These are phyloP conservation scores for Sitta europaea DNA, from an alignment of 2,113 vertebrate genomes.

Conservation along the genomic window DNA sequence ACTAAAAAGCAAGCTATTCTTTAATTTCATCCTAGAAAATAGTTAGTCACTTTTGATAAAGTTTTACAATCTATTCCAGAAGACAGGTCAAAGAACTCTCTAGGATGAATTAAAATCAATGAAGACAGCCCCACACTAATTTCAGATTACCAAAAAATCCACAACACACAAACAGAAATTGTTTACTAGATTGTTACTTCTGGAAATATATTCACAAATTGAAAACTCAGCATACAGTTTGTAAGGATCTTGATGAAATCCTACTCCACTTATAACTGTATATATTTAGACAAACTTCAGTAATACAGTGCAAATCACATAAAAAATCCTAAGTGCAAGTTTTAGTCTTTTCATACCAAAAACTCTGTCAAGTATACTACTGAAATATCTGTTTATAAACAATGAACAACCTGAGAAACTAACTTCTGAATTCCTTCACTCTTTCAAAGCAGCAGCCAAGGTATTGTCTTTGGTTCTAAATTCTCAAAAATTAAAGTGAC, in stretches of 20 bases:
- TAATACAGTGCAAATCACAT: background rate
- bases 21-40: background rate
- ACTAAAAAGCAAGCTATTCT: background rate
- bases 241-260: background rate
- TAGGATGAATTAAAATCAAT: background rate
- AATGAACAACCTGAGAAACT: background rate
- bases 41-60: background rate
- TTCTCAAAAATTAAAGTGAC: background rate
- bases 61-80: background rate
- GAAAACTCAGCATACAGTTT: background rate
- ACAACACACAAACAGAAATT: background rate
- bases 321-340: background rate
- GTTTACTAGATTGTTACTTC: background rate
- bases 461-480: background rate
- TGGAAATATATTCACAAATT: background rate
- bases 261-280: background rate
- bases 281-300: background rate
- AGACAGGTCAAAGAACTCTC: background rate
- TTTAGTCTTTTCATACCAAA: background rate
- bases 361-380: background rate
- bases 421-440: background rate
- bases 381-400: background rate
- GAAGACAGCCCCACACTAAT: background rate
- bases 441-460: background rate
- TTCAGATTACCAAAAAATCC: background rate